Evolutionary conservation across 2,797 vertebrate species (phyloP), one percentile per base, ranked within the genome.

Genomic region (Anas georgica): DNA sequence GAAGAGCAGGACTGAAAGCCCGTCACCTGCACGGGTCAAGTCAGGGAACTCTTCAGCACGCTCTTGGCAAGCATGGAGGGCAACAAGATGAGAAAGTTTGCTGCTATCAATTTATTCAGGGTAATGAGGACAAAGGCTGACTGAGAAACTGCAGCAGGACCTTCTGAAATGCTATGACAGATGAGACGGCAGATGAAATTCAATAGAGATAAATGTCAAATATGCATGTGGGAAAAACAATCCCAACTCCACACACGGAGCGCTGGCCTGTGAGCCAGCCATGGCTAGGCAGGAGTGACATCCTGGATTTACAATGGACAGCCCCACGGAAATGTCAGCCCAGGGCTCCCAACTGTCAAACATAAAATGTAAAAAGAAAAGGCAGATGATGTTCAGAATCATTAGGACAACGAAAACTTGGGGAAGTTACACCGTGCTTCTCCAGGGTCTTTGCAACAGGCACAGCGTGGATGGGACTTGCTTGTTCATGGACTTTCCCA

Each of bases 161-260:
- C 86, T 94, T 86, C 81, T 46, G 74, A 93, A 93, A 91, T 70
- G 62, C 62, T 77, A 66, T 39, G 87, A 86, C 88, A 88, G 81
- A 91, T 62, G 83, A 94, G 88, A 84, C 59, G 63, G 88, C 83
- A 94, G 90, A 82, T 37, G 39, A 96, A 91, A 94, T 93, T 86
- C 91, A 86, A 83, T 10, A 94, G 77, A 93, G 91, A 96, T 84
- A 93, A 96, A 90, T 94, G 94, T 94, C 91, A 93, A 86, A 88
- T 79, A 88, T 26, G 50, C 90, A 91, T 33, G 37, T 67, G 86
- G 86, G 87, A 86, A 88, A 93, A 91, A 20, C 70, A 91, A 52
- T 37, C 77, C 74, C 76, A 76, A 74, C 80, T 78, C 75, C 90
- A 75, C 73, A 76, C 20, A 76, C 14, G 70, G 94, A 94, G 93